Percentiles rank a stretch among this genome's conserved stretches.
Conservation (phyloP, 2,113 vertebrate species). For the Otolemur garnettii region DNA sequence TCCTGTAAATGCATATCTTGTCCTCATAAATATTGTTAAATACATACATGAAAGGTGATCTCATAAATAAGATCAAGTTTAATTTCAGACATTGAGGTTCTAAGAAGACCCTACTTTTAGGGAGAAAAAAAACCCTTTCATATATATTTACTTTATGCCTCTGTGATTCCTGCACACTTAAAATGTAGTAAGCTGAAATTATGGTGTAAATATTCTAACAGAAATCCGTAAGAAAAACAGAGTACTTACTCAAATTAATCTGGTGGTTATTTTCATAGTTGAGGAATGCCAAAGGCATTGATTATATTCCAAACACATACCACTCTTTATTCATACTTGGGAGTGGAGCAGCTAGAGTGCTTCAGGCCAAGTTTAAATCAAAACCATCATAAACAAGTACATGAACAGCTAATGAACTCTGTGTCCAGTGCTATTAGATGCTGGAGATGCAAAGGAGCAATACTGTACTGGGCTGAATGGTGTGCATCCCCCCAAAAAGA, state of each 20-base stretch:
- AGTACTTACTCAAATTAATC: constrained; percentile 2
- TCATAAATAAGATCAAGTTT: constrained; percentile 42
- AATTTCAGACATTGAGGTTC: not conserved
- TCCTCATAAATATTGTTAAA: constrained; percentile 36
- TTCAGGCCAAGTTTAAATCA: not conserved
- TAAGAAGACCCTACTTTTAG: not conserved
- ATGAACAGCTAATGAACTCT: too few species aligned
- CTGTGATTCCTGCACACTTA: not conserved
- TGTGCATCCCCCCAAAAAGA: not conserved
- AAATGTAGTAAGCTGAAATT: not conserved
- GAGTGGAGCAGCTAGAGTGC: not conserved
- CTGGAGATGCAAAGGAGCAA: not conserved
- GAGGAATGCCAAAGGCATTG: not conserved
- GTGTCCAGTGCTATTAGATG: not conserved
- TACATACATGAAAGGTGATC: not conserved
- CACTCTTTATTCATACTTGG: not conserved
- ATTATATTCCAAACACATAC: not conserved
- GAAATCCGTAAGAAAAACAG: constrained; percentile 21
- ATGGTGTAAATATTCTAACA: not conserved
- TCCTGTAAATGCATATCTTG: not conserved
- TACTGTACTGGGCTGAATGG: fast-evolving
- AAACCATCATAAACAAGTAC: not conserved
- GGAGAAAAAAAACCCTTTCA: not conserved
- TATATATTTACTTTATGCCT: not conserved
- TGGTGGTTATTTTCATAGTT: constrained; percentile 12